These are phyloP conservation scores for Phortica variegata DNA, from an alignment of 1,140 invertebrate species.

Conservation along the genomic window DNA sequence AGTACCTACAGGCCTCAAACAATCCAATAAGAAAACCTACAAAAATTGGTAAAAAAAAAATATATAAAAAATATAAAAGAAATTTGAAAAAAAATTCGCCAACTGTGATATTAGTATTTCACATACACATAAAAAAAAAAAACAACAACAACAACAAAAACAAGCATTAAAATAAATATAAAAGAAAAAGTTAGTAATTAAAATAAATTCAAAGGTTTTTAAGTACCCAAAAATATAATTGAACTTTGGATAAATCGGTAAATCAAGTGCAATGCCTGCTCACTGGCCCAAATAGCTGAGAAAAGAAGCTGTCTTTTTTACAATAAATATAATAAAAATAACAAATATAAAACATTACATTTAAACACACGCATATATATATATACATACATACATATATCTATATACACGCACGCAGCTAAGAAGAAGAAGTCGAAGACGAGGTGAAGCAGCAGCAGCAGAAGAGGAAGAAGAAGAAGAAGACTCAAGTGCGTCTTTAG, in stretches of 20 bases:
- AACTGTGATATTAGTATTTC: constrained; percentile 53
- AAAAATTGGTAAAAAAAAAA: constrained; percentile 27
- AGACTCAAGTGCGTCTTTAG: too few species aligned
- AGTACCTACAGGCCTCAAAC: constrained; percentile 50
- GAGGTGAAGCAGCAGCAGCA: constrained; percentile 7
- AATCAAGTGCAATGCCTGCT: constrained; percentile 5
- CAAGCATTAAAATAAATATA: constrained; percentile 4
- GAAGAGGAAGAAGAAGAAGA: constrained; percentile 1
- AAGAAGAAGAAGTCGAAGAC: too few species aligned
- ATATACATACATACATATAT: too few species aligned
- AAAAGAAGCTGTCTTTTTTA: neutral
- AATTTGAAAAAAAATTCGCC: constrained; percentile 21
- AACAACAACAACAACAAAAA: constrained; percentile 12
- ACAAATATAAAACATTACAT: too few species aligned
- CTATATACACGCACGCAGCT: too few species aligned
- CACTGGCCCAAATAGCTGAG: constrained; percentile 3
- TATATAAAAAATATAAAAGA: constrained; percentile 22
- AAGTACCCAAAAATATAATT: constrained; percentile 19
- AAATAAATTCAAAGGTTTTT: constrained; percentile 20
- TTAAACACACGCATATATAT: too few species aligned
- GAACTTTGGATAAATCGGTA: too few species aligned
- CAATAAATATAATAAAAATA: too few species aligned
- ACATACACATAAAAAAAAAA: constrained; percentile 23
- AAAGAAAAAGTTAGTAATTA: constrained; percentile 40
- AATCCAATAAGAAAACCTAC: constrained; percentile 34